Conservation (phyloP, 2,113 vertebrate genomes). For the Corythornis madagascariensis region DNA sequence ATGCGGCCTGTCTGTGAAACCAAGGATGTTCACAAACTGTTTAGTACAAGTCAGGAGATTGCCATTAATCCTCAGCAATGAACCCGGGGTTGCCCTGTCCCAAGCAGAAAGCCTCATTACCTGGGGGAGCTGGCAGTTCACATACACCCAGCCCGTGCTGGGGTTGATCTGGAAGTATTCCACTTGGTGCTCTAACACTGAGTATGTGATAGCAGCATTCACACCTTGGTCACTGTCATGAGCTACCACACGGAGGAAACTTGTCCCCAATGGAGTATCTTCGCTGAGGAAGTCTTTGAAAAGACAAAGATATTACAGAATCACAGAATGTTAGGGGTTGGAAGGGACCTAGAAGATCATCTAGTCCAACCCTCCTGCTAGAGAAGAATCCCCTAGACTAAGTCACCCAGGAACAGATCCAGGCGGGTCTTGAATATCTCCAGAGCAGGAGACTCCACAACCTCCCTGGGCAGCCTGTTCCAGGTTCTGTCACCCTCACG, state of each 20-base stretch:
- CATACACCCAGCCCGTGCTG: constrained; percentile 87
- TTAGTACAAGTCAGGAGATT: background rate
- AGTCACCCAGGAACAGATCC: too few relatives aligned
- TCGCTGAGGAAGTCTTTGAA: constrained; percentile 85
- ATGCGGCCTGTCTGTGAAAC: constrained; percentile 73
- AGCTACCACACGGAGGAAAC: constrained; percentile 84
- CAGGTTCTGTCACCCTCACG: too few relatives aligned
- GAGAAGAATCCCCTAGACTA: too few relatives aligned
- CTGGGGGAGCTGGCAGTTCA: constrained; percentile 84
- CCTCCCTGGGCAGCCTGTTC: too few relatives aligned
- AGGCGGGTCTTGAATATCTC: too few relatives aligned
- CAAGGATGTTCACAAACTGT: background rate
- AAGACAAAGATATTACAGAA: background rate
- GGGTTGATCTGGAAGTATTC: constrained; percentile 89
- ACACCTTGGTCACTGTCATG: constrained; percentile 89
- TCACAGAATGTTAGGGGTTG: too few relatives aligned
- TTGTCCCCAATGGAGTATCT: constrained; percentile 85
- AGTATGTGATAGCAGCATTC: constrained; percentile 85
- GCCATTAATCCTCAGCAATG: background rate
- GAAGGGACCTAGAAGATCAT: too few relatives aligned
- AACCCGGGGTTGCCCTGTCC: background rate
- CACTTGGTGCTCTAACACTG: constrained; percentile 77
- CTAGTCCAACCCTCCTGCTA: too few relatives aligned
- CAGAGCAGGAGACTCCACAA: too few relatives aligned
- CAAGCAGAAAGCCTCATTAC: constrained; percentile 23